phyloP scores from a whole-genome alignment of 2,888 invertebrate species.

The Taphrorychus bicolor region DNA sequence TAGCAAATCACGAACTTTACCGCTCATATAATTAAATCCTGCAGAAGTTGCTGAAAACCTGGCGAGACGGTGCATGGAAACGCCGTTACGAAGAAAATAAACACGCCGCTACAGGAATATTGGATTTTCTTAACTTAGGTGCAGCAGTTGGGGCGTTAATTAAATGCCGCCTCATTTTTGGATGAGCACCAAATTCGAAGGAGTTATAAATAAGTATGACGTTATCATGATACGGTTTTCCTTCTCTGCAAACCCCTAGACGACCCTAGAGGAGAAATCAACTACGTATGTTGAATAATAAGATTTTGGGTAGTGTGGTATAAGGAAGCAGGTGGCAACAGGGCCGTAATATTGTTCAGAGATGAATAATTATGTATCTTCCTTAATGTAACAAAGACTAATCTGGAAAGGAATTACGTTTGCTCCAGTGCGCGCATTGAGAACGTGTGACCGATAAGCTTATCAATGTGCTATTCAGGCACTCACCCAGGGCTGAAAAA shows the following conservation, averaged over 20 bases:
- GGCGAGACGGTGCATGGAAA: slow-evolving; percentile 13
- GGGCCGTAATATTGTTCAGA: not conserved
- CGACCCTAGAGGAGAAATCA: no score
- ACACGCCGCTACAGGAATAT: slow-evolving; percentile 10
- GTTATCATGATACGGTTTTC: no score
- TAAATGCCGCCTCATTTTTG: slow-evolving; percentile 6
- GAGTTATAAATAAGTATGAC: no score
- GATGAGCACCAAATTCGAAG: not conserved
- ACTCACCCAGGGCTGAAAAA: not conserved
- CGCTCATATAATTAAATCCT: slow-evolving; percentile 21
- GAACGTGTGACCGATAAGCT: not conserved
- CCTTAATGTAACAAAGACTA: not conserved
- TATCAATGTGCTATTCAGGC: not conserved
- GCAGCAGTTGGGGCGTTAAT: slow-evolving; percentile 8
- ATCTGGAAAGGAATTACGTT: not conserved
- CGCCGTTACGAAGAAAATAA: slow-evolving; percentile 10
- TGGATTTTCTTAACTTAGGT: slow-evolving; percentile 17
- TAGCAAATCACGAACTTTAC: slow-evolving; percentile 23
- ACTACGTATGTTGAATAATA: no score
- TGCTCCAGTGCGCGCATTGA: not conserved
- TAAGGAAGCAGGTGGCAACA: not conserved
- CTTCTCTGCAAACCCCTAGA: no score
- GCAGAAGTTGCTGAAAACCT: slow-evolving; percentile 22
- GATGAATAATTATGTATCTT: not conserved
- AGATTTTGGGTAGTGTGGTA: not conserved